Evolutionary conservation across 2,797 vertebrate species (phyloP).

Genomic region (Semaprochilodus insignis): DNA sequence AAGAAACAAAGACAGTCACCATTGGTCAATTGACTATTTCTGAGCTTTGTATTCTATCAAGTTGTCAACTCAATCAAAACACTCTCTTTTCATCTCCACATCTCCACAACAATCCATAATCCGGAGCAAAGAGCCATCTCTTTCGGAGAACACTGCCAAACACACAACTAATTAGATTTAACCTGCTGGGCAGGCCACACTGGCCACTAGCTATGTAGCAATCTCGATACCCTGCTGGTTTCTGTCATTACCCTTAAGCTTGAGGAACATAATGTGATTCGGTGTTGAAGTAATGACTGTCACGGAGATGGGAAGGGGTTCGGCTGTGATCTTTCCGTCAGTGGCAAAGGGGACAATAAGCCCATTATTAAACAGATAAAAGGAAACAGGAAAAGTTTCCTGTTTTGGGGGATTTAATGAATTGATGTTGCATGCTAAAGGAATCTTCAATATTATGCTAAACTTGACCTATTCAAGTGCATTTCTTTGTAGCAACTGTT

Average conservation of each 20-base stretch:
- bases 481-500: too few species aligned
- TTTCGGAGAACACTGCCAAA: background rate
- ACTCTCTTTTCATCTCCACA: background rate
- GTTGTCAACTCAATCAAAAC: background rate
- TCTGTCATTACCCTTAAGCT: background rate
- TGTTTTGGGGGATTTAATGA: too few species aligned
- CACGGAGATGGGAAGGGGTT: too few species aligned
- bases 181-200: background rate
- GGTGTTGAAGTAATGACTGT: background rate
- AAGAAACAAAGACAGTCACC: background rate
- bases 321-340: too few species aligned
- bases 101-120: conserved; percentile 9
- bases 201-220: background rate
- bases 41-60: background rate
- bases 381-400: too few species aligned
- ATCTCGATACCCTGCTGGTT: background rate
- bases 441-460: too few species aligned
- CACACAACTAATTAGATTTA: background rate
- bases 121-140: background rate
- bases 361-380: too few species aligned
- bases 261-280: background rate
- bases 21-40: conserved; percentile 13
- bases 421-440: too few species aligned
- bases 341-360: too few species aligned
- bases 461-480: too few species aligned